Evolutionary conservation across 23 tunicate genomes (phyloP).

Genomic region (Ascidia mentula): DNA sequence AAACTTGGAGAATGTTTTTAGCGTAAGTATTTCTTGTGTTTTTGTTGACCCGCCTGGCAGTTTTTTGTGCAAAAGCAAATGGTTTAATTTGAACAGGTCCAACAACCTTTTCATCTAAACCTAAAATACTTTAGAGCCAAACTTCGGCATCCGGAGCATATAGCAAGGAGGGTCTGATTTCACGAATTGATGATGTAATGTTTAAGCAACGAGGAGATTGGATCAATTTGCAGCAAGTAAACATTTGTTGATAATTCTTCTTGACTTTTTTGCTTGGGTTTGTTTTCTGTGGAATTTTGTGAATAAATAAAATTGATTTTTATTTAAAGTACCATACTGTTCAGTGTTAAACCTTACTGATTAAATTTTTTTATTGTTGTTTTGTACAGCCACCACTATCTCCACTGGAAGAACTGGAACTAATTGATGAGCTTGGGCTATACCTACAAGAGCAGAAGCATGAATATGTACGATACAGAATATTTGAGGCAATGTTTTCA

Average conservation of each 20-base stretch:
- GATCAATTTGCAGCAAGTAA: constrained; percentile 34
- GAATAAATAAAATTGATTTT: no score
- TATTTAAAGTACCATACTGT: no score
- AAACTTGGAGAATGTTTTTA: constrained; percentile 52
- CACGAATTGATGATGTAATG: constrained; percentile 34
- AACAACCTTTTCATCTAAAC: not conserved
- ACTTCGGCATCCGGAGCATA: constrained; percentile 26
- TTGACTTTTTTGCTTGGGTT: no score
- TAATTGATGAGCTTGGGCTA: constrained; percentile 64
- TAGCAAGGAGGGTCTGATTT: constrained; percentile 31
- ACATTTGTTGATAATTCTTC: not conserved
- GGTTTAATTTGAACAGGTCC: not conserved
- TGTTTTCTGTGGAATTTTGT: no score
- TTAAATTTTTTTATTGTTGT: no score
- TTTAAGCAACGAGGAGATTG: constrained; percentile 54
- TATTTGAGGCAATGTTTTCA: constrained; percentile 78
- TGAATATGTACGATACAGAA: constrained; percentile 85
- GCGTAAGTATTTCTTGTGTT: constrained; percentile 7
- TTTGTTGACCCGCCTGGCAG: no score
- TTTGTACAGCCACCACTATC: constrained; percentile 26
- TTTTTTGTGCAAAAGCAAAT: no score
- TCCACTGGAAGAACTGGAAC: constrained; percentile 68
- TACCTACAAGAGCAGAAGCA: constrained; percentile 74
- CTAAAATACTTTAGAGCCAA: constrained; percentile 28
- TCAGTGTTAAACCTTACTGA: no score